Percentiles rank a stretch among this genome's conserved stretches.
Evolutionary conservation across 2,888 invertebrate species (phyloP).

Genomic region (Cloeon dipterum): DNA sequence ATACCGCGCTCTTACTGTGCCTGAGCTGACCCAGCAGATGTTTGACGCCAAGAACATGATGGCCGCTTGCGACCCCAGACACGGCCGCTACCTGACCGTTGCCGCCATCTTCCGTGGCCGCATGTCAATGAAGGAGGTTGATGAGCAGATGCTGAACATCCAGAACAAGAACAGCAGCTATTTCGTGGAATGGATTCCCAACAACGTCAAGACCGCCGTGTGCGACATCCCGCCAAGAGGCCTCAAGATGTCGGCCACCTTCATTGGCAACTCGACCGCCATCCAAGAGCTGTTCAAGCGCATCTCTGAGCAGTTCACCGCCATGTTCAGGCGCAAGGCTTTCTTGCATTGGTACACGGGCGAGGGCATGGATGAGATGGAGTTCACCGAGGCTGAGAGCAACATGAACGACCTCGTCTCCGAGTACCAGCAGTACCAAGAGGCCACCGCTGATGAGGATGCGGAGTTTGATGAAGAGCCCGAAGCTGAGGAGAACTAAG

Average conservation of each 20-base stretch:
- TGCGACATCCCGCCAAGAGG: slow-evolving; percentile 35
- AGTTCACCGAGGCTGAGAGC: slow-evolving; percentile 89
- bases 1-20: slow-evolving; percentile 25
- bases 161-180: slow-evolving; percentile 18
- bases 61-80: slow-evolving; percentile 30
- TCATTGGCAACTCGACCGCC: slow-evolving; percentile 27
- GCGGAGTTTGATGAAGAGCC: slow-evolving; percentile 60
- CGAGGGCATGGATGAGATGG: slow-evolving; percentile 96
- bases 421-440: slow-evolving; percentile 87
- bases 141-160: slow-evolving; percentile 30
- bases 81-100: slow-evolving; percentile 31
- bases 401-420: slow-evolving; percentile 83
- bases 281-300: slow-evolving; percentile 29
- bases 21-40: slow-evolving; percentile 24
- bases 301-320: slow-evolving; percentile 27
- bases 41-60: slow-evolving; percentile 34
- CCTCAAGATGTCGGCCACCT: slow-evolving; percentile 31
- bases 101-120: slow-evolving; percentile 27
- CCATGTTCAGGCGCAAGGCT: slow-evolving; percentile 58
- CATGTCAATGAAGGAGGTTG: slow-evolving; percentile 31
- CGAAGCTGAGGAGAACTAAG: slow-evolving; percentile 42
- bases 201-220: slow-evolving; percentile 27
- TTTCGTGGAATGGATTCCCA: slow-evolving; percentile 17
- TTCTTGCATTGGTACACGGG: slow-evolving; percentile 97
- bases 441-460: slow-evolving; percentile 66